These are phyloP conservation scores for Alexandromys fortis DNA, from an alignment of 2,113 vertebrate species.

Conservation along the genomic window DNA sequence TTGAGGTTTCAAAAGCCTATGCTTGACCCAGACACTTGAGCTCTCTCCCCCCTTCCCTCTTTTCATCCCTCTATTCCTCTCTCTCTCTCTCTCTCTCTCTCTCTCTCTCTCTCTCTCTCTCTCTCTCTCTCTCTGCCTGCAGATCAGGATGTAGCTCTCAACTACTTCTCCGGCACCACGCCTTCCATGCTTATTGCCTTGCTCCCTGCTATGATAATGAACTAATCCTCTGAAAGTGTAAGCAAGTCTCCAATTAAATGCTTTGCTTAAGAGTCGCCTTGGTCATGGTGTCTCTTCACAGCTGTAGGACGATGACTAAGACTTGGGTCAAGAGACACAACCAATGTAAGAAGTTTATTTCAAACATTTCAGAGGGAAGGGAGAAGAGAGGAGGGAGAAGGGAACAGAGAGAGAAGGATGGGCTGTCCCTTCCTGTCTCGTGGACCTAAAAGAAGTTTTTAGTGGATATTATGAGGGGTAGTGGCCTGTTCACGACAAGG, in stretches of 20 bases:
- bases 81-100: no score
- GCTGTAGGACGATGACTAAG: background rate
- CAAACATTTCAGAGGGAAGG: background rate
- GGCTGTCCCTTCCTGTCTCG: background rate
- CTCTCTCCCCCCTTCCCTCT: background rate
- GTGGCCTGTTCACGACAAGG: no score
- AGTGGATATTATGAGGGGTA: background rate
- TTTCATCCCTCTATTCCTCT: no score
- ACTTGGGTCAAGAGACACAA: background rate
- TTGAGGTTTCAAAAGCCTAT: background rate
- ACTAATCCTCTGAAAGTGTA: background rate
- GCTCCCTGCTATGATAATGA: background rate
- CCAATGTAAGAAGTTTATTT: background rate
- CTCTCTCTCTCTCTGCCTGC: background rate
- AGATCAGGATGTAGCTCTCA: background rate
- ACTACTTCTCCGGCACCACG: background rate
- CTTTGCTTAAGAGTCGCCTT: background rate
- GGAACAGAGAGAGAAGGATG: no score
- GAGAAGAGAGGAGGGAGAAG: fast-evolving
- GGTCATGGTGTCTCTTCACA: background rate
- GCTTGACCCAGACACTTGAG: background rate
- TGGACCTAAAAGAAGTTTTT: background rate
- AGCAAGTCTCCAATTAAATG: background rate
- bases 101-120: no score
- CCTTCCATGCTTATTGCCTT: background rate